phyloP scores from a whole-genome alignment of 2,113 vertebrate genomes.

The Ivindomyrus marchei region DNA sequence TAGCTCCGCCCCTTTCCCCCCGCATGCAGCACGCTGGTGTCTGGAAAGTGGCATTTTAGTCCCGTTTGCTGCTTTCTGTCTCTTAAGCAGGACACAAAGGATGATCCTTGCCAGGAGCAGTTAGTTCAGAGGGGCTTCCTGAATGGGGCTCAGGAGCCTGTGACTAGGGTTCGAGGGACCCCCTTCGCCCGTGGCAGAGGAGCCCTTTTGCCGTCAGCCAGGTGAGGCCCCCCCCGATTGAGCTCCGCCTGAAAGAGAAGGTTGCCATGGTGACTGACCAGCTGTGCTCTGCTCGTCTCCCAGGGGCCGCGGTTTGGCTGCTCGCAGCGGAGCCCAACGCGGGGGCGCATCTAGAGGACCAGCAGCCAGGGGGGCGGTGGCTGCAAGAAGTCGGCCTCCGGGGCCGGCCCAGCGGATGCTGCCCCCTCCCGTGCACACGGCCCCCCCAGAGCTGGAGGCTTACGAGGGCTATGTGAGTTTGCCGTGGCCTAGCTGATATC shows the following conservation, averaged over 20 bases:
- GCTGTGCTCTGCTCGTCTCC: background rate
- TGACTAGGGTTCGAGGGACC: slow-evolving; percentile 70
- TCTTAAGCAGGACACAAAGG: slow-evolving; percentile 72
- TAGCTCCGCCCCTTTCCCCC: slow-evolving; percentile 2
- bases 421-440: slow-evolving; percentile 57
- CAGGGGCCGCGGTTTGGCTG: slow-evolving; percentile 83
- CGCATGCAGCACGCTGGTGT: background rate
- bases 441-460: slow-evolving; percentile 65
- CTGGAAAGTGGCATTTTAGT: background rate
- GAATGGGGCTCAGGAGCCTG: slow-evolving; percentile 80
- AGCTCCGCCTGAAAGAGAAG: background rate
- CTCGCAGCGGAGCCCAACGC: slow-evolving; percentile 69
- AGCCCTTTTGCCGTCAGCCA: slow-evolving; percentile 75
- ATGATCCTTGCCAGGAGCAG: slow-evolving; percentile 84
- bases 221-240: slow-evolving; percentile 49
- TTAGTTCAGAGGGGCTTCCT: slow-evolving; percentile 89
- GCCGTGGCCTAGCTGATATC: background rate
- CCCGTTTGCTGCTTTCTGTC: background rate
- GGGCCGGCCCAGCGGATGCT: slow-evolving; percentile 77
- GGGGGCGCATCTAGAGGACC: slow-evolving; percentile 74
- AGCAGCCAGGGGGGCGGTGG: slow-evolving; percentile 69
- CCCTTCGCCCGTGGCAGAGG: slow-evolving; percentile 76
- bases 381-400: slow-evolving; percentile 73
- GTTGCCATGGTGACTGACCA: background rate
- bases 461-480: slow-evolving; percentile 87